Evolutionary conservation across 2,113 vertebrate species (phyloP), one percentile per base, ranked within the genome.

Genomic region (Podiceps cristatus): DNA sequence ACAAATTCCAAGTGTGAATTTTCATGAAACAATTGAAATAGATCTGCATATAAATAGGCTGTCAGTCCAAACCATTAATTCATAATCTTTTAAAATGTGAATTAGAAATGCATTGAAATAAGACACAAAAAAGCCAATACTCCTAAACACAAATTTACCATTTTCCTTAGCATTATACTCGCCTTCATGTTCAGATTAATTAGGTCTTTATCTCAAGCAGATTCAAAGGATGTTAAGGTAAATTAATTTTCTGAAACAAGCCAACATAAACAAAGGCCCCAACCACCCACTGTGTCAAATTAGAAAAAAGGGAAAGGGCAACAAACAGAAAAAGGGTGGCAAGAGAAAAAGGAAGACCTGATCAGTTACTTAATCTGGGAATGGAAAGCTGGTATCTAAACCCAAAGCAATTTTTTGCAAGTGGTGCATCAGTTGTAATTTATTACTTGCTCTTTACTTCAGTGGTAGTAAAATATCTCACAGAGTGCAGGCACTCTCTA

Each of bases 201-300:
- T 83, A 93, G 66, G 63, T 92, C 49, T 94, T 94, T 93, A 86
- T 86, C 72, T 93, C 55, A 67, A 91, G 60, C 24, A 73, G 35
- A 93, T 94, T 93, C 44, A 64, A 95, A 78, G 37, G 13, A 80
- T 29, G 25, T 20, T 42, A 76, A 75, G 29, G 44, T 28, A 69
- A 88, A 88, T 87, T 64, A 56, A 68, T 89, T 76, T 63, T 79
- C 47, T 80, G 40, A 92, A 93, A 53, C 28, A 63, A 24, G 13
- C 23, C 14, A 75, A 67, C 6, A 14, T 22, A 88, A 73, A 50
- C 49, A 31, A 88, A 91, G 45, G 37, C 25, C 27, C 17, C 25
- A 67, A 63, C 18, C 42, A 44, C 37, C 25, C 42, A 33, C 20
- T 82, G 14, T 68, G 44, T 28, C 24, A 86, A 83, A 82, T 15